These are phyloP conservation scores for Neotoxoptera formosana DNA, from an alignment of 1,140 invertebrate species.

Conservation along the genomic window DNA sequence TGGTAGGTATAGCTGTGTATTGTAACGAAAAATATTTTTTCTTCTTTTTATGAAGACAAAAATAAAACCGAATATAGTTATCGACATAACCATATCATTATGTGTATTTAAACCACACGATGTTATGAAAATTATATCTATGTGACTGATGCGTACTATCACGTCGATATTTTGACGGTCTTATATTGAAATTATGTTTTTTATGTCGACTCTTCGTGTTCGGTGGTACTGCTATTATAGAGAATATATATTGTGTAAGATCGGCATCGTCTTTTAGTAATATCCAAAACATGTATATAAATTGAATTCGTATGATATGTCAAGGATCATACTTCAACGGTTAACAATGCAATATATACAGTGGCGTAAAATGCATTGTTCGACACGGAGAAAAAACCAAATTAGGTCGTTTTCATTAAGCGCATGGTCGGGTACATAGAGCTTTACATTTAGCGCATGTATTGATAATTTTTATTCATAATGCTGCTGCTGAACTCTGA, in stretches of 20 bases:
- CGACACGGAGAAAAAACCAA: neutral
- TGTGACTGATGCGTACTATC: neutral
- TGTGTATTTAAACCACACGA: too few relatives aligned
- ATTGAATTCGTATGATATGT: neutral
- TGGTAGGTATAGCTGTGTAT: too few relatives aligned
- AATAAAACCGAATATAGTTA: too few relatives aligned
- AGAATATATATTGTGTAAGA: neutral
- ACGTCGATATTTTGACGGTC: too few relatives aligned
- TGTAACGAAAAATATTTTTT: neutral
- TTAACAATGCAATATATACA: neutral
- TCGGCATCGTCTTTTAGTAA: neutral
- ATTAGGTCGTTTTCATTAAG: neutral
- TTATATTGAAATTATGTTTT: neutral
- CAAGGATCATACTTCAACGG: neutral
- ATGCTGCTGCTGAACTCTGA: neutral
- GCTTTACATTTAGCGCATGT: neutral
- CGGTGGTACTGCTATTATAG: neutral
- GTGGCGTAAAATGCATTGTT: neutral
- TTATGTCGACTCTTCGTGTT: neutral
- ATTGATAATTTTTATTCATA: neutral
- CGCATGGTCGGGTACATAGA: neutral
- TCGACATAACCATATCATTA: too few relatives aligned
- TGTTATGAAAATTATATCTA: too few relatives aligned
- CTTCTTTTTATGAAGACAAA: neutral
- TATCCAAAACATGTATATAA: neutral